Percentiles rank a stretch among this genome's conserved stretches.
Evolutionary conservation across 2,797 vertebrate species (phyloP).

Genomic region (Acanthis flammea): DNA sequence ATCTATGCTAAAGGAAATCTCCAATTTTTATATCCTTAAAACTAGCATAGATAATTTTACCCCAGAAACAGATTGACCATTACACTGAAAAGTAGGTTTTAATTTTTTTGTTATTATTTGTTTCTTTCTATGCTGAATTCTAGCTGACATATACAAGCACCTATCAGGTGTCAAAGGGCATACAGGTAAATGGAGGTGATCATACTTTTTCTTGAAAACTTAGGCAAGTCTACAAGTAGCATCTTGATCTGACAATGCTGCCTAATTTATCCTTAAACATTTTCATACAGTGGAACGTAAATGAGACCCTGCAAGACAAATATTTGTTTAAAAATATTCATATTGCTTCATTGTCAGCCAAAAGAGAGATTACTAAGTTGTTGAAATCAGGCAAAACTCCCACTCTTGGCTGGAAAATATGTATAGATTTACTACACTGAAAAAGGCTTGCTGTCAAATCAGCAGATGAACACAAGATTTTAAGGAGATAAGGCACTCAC

Average conservation of each 20-base stretch:
- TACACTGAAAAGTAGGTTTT: neutral
- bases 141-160: neutral
- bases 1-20: neutral
- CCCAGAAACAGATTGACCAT: neutral
- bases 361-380: slow-evolving; percentile 59
- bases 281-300: slow-evolving; percentile 24
- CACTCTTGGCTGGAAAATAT: slow-evolving; percentile 60
- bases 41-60: neutral
- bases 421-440: slow-evolving; percentile 55
- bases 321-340: slow-evolving; percentile 54
- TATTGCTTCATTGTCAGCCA: slow-evolving; percentile 61
- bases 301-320: slow-evolving; percentile 55
- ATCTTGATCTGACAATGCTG: neutral
- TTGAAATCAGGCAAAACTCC: slow-evolving; percentile 58
- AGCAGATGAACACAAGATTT: slow-evolving; percentile 14
- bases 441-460: slow-evolving; percentile 44
- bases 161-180: neutral
- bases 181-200: neutral
- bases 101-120: neutral
- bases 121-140: neutral
- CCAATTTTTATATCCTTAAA: neutral
- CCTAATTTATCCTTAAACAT: slow-evolving; percentile 35
- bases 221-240: neutral
- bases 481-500: neutral
- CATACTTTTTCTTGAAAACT: neutral